Conservation (phyloP, 2,888 invertebrate species). For the Agonopterix subpropinquella region DNA sequence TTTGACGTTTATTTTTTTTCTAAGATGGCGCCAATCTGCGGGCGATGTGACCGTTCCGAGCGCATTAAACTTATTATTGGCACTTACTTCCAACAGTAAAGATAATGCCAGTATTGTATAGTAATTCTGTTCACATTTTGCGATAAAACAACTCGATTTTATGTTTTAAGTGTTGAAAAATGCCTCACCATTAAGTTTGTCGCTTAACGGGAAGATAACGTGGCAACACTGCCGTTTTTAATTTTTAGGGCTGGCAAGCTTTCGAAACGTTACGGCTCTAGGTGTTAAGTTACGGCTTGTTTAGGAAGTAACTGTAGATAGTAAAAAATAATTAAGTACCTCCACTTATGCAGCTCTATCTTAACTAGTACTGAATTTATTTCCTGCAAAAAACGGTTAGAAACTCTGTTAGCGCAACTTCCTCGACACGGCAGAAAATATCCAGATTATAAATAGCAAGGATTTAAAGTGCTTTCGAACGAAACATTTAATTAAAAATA, state of each 20-base stretch:
- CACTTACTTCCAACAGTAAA: slow-evolving; percentile 60
- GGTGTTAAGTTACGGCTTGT: slow-evolving; percentile 38
- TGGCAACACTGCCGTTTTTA: slow-evolving; percentile 33
- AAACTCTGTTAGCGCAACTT: too few relatives aligned
- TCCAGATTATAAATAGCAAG: too few relatives aligned
- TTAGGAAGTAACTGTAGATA: slow-evolving; percentile 38
- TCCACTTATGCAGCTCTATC: neutral
- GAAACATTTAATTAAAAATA: neutral
- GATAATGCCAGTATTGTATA: slow-evolving; percentile 64
- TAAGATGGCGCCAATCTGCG: slow-evolving; percentile 48
- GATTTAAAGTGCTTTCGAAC: neutral
- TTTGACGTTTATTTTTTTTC: slow-evolving; percentile 31
- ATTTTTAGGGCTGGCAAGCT: slow-evolving; percentile 41
- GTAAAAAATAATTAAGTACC: slow-evolving; percentile 39
- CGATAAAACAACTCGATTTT: slow-evolving; percentile 60
- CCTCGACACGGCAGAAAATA: too few relatives aligned
- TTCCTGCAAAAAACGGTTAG: too few relatives aligned
- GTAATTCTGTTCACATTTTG: slow-evolving; percentile 57
- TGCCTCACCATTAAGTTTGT: slow-evolving; percentile 40
- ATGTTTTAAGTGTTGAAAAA: slow-evolving; percentile 59
- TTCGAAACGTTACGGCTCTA: slow-evolving; percentile 28
- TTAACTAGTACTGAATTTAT: too few relatives aligned
- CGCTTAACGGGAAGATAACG: slow-evolving; percentile 43
- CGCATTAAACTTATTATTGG: slow-evolving; percentile 64
- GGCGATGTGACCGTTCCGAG: slow-evolving; percentile 32